These are phyloP conservation scores for Myrmophylax atrothorax DNA, from an alignment of 2,113 vertebrate genomes.

Conservation along the genomic window DNA sequence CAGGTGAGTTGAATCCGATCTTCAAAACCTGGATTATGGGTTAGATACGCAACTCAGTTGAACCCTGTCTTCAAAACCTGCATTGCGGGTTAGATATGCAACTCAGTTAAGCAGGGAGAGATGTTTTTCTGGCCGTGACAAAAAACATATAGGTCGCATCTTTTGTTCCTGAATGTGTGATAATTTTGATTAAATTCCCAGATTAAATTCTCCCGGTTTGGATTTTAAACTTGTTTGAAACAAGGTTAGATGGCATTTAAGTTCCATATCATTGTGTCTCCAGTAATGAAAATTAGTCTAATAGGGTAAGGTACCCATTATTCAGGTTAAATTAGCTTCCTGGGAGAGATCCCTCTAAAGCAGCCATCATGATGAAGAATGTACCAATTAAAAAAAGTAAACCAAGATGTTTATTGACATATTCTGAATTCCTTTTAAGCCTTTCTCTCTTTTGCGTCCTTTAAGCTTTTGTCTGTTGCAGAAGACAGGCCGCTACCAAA, in stretches of 20 bases:
- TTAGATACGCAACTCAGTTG: neutral
- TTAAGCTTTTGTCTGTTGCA: neutral
- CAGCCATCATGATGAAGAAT: conserved; percentile 50
- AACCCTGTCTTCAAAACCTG: neutral
- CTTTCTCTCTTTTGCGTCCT: neutral
- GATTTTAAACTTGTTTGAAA: conserved; percentile 42
- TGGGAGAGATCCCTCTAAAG: conserved; percentile 44
- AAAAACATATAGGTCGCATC: conserved; percentile 3
- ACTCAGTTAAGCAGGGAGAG: neutral
- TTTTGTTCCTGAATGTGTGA: neutral
- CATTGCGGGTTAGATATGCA: neutral
- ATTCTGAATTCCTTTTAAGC: conserved; percentile 16
- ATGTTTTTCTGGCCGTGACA: neutral
- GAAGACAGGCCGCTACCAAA: neutral
- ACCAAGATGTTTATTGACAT: conserved; percentile 41
- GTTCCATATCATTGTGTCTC: conserved; percentile 6
- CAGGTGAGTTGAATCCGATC: neutral
- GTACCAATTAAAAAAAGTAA: conserved; percentile 55
- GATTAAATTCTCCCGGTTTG: conserved; percentile 37
- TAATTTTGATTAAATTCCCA: conserved; percentile 40
- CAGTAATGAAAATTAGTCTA: conserved; percentile 61
- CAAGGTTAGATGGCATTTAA: conserved; percentile 45
- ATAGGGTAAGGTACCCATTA: conserved; percentile 32
- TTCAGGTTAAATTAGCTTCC: conserved; percentile 59
- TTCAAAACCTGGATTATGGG: neutral